Conservation (phyloP, 2,797 vertebrate genomes). For the Semaprochilodus insignis region DNA sequence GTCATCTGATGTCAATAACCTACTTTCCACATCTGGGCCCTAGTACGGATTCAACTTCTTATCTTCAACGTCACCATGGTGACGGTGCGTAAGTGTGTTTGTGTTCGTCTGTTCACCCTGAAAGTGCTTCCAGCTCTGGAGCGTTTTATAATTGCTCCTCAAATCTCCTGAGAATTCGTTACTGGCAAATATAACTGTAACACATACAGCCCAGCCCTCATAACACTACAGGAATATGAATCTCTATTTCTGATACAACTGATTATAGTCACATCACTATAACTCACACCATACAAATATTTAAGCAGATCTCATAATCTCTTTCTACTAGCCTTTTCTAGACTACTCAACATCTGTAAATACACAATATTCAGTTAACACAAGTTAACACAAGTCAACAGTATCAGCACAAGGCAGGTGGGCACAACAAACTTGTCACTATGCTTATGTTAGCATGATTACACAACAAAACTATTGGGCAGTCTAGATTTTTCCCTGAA, state of each 20-base stretch:
- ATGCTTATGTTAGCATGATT: no score
- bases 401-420: no score
- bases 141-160: constrained; percentile 25
- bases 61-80: constrained; percentile 48
- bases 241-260: neutral
- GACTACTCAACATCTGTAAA: no score
- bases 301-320: no score
- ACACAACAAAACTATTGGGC: no score
- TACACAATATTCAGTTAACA: no score
- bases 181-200: neutral
- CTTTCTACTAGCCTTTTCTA: no score
- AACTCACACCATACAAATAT: neutral
- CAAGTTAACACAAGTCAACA: no score
- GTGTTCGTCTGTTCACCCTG: constrained; percentile 11
- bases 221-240: neutral
- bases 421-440: no score
- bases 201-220: neutral
- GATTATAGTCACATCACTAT: neutral
- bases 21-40: constrained; percentile 28
- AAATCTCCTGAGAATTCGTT: neutral
- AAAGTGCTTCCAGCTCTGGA: constrained; percentile 5
- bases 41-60: constrained; percentile 12
- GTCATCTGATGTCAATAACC: constrained; percentile 26
- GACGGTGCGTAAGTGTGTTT: constrained; percentile 2
- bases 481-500: no score